phyloP scores from a whole-genome alignment of 2,888 invertebrate species.

The Lordiphosa fenestrarum region DNA sequence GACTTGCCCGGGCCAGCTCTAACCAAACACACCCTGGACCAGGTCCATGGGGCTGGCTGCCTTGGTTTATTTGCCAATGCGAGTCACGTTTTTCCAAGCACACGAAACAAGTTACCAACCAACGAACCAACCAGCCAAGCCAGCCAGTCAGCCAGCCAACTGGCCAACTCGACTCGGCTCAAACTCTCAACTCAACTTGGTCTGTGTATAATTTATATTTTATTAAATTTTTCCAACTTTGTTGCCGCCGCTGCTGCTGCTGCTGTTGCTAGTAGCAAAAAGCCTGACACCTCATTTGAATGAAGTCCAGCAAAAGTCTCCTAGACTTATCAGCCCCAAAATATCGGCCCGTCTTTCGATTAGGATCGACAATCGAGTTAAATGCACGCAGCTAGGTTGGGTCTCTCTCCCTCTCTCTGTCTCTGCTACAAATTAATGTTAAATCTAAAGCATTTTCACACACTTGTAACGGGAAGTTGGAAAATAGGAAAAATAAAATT shows the following conservation, averaged over 20 bases:
- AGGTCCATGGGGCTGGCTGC: constrained; percentile 35
- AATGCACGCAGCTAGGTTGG: constrained; percentile 7
- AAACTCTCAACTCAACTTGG: constrained; percentile 15
- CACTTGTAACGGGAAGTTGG: constrained; percentile 66
- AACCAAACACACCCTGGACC: constrained; percentile 48
- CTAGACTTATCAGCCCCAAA: constrained; percentile 30
- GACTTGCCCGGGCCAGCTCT: not conserved
- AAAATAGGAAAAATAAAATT: constrained; percentile 7
- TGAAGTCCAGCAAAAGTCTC: constrained; percentile 20
- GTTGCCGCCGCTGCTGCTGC: not conserved
- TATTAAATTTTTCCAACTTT: constrained; percentile 20
- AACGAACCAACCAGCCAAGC: constrained; percentile 1
- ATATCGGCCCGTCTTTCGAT: constrained; percentile 48
- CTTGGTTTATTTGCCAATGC: constrained; percentile 72
- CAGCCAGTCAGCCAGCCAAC: constrained; percentile 13
- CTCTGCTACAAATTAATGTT: constrained; percentile 62
- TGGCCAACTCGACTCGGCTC: constrained; percentile 11
- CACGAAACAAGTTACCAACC: constrained; percentile 46
- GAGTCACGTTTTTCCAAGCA: constrained; percentile 64
- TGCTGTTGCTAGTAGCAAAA: constrained; percentile 12
- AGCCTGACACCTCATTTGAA: constrained; percentile 66
- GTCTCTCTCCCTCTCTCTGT: constrained; percentile 1
- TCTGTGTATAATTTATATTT: constrained; percentile 40
- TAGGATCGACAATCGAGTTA: constrained; percentile 61
- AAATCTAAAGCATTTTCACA: constrained; percentile 72